These are phyloP conservation scores for Stigmatopora argus DNA, from an alignment of 2,113 vertebrate species.

Conservation along the genomic window DNA sequence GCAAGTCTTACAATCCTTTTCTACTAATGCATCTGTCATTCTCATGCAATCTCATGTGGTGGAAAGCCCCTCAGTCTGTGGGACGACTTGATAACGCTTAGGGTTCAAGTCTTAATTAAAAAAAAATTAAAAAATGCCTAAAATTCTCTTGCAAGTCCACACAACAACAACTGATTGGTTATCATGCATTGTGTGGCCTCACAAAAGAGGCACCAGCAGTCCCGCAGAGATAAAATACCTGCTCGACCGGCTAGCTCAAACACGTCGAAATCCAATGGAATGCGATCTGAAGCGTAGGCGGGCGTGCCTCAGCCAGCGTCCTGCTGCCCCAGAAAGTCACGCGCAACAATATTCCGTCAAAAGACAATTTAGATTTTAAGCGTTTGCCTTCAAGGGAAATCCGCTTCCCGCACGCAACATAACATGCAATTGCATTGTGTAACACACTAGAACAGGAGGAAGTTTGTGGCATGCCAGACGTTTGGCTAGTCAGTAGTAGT, in stretches of 20 bases:
- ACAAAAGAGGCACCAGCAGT: neutral
- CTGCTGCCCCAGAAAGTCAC: neutral
- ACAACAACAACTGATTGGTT: neutral
- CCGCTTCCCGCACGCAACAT: neutral
- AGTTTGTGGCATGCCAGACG: no score
- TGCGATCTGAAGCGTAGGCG: neutral
- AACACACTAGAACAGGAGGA: no score
- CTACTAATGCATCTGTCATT: constrained; percentile 21
- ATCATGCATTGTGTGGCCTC: neutral
- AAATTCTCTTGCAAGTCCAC: neutral
- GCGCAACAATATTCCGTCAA: neutral
- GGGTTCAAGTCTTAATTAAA: no score
- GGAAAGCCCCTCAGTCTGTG: neutral
- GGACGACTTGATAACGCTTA: no score
- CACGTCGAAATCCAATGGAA: neutral
- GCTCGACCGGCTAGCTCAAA: constrained; percentile 1
- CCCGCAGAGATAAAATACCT: neutral
- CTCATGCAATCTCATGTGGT: constrained; percentile 22
- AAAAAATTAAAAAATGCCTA: no score
- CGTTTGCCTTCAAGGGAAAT: neutral
- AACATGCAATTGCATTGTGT: neutral
- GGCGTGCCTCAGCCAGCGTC: neutral
- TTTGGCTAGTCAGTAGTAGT: no score
- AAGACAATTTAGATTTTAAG: neutral
- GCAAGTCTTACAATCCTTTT: constrained; percentile 32